These are phyloP conservation scores for Accipiter cooperii DNA, from an alignment of 2,113 vertebrate species.

Conservation along the genomic window DNA sequence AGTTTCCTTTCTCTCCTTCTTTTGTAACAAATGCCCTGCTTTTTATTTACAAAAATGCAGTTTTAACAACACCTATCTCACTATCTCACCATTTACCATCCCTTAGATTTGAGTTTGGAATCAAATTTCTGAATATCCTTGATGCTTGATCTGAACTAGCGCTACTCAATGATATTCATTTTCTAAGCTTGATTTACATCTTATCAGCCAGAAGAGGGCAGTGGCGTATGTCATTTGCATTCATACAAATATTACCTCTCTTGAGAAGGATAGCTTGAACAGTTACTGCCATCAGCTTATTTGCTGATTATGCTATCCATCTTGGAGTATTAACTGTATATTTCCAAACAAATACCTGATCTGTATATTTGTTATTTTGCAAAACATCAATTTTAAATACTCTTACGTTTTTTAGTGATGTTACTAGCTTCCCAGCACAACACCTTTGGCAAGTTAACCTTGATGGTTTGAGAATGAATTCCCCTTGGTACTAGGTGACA, in stretches of 20 bases:
- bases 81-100: neutral
- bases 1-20: neutral
- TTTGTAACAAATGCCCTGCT: neutral
- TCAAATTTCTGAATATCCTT: neutral
- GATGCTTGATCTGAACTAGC: neutral
- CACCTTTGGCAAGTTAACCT: neutral
- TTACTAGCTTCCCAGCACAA: neutral
- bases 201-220: slow-evolving; percentile 29
- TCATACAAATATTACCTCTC: neutral
- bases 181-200: neutral
- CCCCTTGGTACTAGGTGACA: neutral
- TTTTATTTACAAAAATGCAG: neutral
- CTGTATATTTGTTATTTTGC: neutral
- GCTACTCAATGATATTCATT: neutral
- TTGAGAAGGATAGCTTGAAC: neutral
- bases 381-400: neutral
- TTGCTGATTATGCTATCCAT: neutral
- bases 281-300: neutral
- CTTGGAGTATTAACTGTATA: neutral
- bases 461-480: neutral
- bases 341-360: neutral
- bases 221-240: neutral
- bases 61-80: neutral
- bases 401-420: neutral
- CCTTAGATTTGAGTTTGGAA: neutral